Evolutionary conservation across 2,888 invertebrate species (phyloP).

Genomic region (Dicranocentrus wangi): DNA sequence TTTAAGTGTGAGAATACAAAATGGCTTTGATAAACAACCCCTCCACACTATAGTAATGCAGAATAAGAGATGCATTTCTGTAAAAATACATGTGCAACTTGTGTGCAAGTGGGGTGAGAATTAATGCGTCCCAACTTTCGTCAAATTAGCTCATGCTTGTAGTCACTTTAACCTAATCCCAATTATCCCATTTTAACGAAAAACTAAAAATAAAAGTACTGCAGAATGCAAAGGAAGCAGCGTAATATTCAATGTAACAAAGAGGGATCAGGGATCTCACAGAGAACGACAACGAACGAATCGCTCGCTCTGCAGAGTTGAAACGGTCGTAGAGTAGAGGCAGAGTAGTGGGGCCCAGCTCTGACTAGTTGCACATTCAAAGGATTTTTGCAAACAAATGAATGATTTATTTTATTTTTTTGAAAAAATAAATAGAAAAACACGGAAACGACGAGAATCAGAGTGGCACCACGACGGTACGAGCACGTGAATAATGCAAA

Average conservation of each 20-base stretch:
- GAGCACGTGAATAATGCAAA: slow-evolving; percentile 47
- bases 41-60: slow-evolving; percentile 7
- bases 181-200: neutral
- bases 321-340: neutral
- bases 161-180: slow-evolving; percentile 30
- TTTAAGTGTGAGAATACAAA: neutral
- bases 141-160: slow-evolving; percentile 37
- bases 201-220: neutral
- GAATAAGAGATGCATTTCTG: neutral
- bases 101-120: slow-evolving; percentile 6
- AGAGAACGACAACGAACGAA: too few species aligned
- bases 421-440: slow-evolving; percentile 42
- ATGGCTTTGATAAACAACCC: too few species aligned
- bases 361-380: too few species aligned
- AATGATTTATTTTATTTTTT: slow-evolving; percentile 17
- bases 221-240: neutral
- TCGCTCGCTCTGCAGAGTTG: slow-evolving; percentile 4
- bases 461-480: slow-evolving; percentile 54
- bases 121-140: slow-evolving; percentile 30
- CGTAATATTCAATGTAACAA: neutral
- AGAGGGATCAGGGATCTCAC: slow-evolving; percentile 6
- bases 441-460: slow-evolving; percentile 56
- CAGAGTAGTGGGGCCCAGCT: too few species aligned
- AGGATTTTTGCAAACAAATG: slow-evolving; percentile 19
- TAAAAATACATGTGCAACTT: slow-evolving; percentile 3